Evolutionary conservation across 2,113 vertebrate species (phyloP).

Genomic region (Scomber japonicus): DNA sequence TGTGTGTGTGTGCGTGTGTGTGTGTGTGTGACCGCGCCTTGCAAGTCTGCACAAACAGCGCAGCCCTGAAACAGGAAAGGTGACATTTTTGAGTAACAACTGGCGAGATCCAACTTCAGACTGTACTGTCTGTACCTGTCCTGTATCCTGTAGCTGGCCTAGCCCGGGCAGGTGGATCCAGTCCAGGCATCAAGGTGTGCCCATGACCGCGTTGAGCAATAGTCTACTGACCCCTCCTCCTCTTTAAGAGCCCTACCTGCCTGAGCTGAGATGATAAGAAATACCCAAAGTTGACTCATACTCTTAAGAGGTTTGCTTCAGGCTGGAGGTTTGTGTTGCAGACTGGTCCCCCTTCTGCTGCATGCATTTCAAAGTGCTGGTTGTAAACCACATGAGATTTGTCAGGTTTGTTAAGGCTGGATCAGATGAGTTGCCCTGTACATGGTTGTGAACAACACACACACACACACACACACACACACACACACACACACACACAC

Average conservation of each 20-base stretch:
- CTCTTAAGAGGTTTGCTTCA: slow-evolving; percentile 10
- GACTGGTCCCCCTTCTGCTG: not conserved
- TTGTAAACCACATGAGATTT: slow-evolving; percentile 24
- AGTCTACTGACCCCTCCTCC: slow-evolving; percentile 48
- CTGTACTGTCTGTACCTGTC: slow-evolving; percentile 87
- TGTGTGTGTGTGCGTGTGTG: slow-evolving; percentile 28
- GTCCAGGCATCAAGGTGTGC: slow-evolving; percentile 73
- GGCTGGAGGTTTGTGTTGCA: slow-evolving; percentile 7
- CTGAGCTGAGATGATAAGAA: slow-evolving; percentile 29
- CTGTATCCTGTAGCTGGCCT: slow-evolving; percentile 58
- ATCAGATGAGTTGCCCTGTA: slow-evolving; percentile 42
- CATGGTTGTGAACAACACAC: not conserved
- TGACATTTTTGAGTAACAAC: slow-evolving; percentile 89
- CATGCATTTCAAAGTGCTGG: slow-evolving; percentile 9
- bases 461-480: too few species aligned
- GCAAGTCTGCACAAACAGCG: slow-evolving; percentile 85
- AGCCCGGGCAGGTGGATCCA: slow-evolving; percentile 79
- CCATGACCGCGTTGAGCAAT: slow-evolving; percentile 68
- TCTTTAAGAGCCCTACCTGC: slow-evolving; percentile 28
- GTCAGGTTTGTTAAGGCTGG: slow-evolving; percentile 21
- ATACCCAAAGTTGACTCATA: slow-evolving; percentile 32
- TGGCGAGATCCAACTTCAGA: slow-evolving; percentile 81
- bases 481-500: not conserved
- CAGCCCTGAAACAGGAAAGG: slow-evolving; percentile 88
- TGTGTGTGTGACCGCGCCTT: slow-evolving; percentile 80